A percentile compares a stretch with the other conserved stretches of the same genome.
These are phyloP conservation scores for Megalopta genalis DNA, from an alignment of 1,140 invertebrate species.

Conservation along the genomic window DNA sequence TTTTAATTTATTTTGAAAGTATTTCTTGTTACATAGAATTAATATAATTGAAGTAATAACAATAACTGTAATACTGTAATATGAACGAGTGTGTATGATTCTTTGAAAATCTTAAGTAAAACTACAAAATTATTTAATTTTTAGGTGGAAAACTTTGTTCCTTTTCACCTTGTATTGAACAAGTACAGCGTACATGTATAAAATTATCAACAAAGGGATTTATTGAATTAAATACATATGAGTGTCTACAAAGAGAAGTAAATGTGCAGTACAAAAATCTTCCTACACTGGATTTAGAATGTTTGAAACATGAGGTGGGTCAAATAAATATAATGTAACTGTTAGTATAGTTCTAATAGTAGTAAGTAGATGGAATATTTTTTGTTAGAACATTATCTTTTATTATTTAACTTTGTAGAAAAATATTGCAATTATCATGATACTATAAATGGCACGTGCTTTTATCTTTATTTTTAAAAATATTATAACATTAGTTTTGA, in stretches of 20 bases:
- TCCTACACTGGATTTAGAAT: slow-evolving; percentile 85
- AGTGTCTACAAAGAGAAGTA: slow-evolving; percentile 92
- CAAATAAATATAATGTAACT: neutral
- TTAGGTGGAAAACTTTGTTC: slow-evolving; percentile 95
- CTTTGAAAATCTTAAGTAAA: neutral
- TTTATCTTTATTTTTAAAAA: neutral
- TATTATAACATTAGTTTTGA: slow-evolving; percentile 15
- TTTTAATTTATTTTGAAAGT: neutral
- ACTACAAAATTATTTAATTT: slow-evolving; percentile 30
- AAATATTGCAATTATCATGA: neutral
- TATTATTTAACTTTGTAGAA: slow-evolving; percentile 14
- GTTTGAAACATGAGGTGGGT: slow-evolving; percentile 82
- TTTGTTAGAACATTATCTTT: neutral
- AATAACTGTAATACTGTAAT: neutral
- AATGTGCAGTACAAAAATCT: slow-evolving; percentile 88
- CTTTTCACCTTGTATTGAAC: slow-evolving; percentile 99
- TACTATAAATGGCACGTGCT: neutral
- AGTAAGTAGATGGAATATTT: neutral
- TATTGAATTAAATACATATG: slow-evolving; percentile 91
- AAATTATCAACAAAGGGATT: slow-evolving; percentile 87
- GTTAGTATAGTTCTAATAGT: neutral
- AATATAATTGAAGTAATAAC: neutral
- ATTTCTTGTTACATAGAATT: neutral
- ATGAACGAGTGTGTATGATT: neutral
- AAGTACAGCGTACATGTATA: slow-evolving; percentile 93